Percentiles rank a stretch among this genome's conserved stretches.
These are phyloP conservation scores for Gerris lacustris DNA, from an alignment of 2,888 invertebrate species.

Conservation along the genomic window DNA sequence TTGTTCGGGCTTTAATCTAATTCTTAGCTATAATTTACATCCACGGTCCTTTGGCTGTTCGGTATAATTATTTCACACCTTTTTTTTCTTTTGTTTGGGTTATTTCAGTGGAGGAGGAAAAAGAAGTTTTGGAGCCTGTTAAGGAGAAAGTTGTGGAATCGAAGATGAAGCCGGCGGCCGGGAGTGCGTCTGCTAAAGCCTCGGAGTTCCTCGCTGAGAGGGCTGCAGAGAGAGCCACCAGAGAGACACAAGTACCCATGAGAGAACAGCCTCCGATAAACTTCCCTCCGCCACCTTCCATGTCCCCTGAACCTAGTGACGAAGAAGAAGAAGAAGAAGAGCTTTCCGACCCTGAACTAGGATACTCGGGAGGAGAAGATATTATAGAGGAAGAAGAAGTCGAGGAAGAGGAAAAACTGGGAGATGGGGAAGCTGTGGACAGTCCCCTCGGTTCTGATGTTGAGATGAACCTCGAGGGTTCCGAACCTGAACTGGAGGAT, in stretches of 20 bases:
- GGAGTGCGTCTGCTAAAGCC: not conserved
- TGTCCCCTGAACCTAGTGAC: not conserved
- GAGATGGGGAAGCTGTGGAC: not conserved
- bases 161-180: not conserved
- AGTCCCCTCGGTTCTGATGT: not conserved
- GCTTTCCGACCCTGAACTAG: not conserved
- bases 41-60: too few relatives aligned
- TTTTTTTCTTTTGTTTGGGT: too few relatives aligned
- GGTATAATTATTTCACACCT: too few relatives aligned
- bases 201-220: not conserved
- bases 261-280: not conserved
- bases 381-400: not conserved
- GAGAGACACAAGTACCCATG: not conserved
- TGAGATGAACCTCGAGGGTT: constrained; percentile 15
- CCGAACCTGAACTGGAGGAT: constrained; percentile 26
- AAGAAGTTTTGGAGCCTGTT: not conserved
- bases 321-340: not conserved
- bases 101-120: too few relatives aligned
- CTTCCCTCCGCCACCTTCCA: not conserved
- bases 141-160: not conserved
- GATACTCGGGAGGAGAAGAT: not conserved
- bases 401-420: not conserved
- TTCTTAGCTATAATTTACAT: too few relatives aligned
- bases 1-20: too few relatives aligned
- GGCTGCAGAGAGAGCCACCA: not conserved